Base-by-base conservation (phyloP, 2,888 invertebrate genomes). In the Adineta ricciae region DNA sequence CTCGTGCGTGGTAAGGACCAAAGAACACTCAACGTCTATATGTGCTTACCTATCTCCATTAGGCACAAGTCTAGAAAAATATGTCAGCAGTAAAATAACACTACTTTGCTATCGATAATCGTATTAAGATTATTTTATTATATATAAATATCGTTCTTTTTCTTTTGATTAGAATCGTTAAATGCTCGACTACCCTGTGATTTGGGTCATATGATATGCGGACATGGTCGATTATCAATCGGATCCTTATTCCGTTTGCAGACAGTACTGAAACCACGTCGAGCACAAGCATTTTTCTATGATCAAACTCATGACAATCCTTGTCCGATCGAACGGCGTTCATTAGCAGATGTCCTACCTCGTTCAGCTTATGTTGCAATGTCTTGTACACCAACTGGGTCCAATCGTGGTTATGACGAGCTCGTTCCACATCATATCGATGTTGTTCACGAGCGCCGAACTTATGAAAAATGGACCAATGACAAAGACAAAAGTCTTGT, bases 241-340 rank as follows among this genome's bases (percentile, higher is more conserved):
- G 64, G 64, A 32, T 27, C 64, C 27, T 32, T 64, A 32, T 64
- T 64, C 32, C 64, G 52, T 52, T 52, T 52, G 24, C 52, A 52
- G 24, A 52, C 52, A 52, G 52, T 21, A 24, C 7, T 52, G 4
- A 16, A 21, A 52, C 52, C 52, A 52, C 52, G 52, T 21, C 52
- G 21, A 24, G 1, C 52, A 4, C 52, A 52, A 52, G 52, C 52
- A 52, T 16, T 52, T 52, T 52, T 99, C 90, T 92, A 96, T 89
- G 99, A 99, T 92, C 93, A 94, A 88, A 97, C 97, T n/a, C 99
- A 99, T 91, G 99, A 99, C 91, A 99, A 99, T 92, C 95, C 94
- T 24, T 91, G 90, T 64, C 91, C 82, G 46, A 84, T 84, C 24
- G 50, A 52, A 46, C 24, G 9, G 9, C 32, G 95, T 84, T 92